A percentile compares a stretch with the other conserved stretches of the same genome.
These are phyloP conservation scores for Xenopus laevis DNA, from an alignment of 2,113 vertebrate genomes.

Conservation along the genomic window DNA sequence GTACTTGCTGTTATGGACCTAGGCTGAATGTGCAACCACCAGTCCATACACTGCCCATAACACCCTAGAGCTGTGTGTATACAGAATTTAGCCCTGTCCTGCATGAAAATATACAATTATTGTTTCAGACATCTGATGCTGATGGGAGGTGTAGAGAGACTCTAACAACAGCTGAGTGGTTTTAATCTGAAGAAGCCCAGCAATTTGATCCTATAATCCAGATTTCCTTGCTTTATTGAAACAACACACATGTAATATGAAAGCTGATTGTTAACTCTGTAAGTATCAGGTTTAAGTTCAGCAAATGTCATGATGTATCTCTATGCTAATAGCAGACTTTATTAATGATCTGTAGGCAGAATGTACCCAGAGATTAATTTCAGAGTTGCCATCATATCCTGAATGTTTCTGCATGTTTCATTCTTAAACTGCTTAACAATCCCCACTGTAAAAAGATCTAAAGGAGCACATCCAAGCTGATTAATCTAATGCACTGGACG, in stretches of 20 bases:
- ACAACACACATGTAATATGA: conserved; percentile 27
- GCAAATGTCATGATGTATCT: neutral
- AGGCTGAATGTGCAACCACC: no score
- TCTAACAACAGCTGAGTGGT: conserved; percentile 10
- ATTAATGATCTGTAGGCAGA: neutral
- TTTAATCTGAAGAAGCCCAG: conserved; percentile 25
- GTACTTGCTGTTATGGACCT: no score
- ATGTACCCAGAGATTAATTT: no score
- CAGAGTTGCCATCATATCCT: no score
- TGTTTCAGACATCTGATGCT: conserved; percentile 2
- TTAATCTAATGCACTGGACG: neutral
- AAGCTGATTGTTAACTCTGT: conserved; percentile 29
- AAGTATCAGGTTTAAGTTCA: neutral
- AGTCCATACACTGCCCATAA: neutral
- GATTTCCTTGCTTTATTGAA: conserved; percentile 15
- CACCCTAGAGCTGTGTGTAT: neutral
- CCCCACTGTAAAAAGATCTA: no score
- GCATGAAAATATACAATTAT: neutral
- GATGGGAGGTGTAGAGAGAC: neutral
- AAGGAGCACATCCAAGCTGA: no score
- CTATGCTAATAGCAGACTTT: neutral
- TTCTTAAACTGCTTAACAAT: no score
- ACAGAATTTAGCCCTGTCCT: no score
- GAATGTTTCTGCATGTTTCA: no score
- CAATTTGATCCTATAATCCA: conserved; percentile 19